phyloP scores from a whole-genome alignment of 2,888 invertebrate genomes.

The Panzeria rudis region DNA sequence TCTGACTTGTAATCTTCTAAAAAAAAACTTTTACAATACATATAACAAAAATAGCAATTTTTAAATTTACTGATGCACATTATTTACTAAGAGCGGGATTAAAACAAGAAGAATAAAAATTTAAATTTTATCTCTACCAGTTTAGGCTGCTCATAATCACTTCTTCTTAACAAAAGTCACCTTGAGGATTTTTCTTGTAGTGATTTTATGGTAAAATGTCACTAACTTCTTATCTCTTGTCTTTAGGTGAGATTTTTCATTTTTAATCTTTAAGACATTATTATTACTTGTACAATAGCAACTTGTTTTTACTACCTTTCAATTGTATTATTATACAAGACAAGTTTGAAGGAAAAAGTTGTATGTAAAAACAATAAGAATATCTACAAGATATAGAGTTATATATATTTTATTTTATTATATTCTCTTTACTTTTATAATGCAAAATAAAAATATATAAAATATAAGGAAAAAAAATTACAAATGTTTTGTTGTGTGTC shows the following conservation, averaged over 20 bases:
- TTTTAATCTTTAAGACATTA: conserved; percentile 53
- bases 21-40: too few species aligned
- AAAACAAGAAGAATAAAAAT: background rate
- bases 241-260: conserved; percentile 29
- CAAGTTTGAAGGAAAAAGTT: background rate
- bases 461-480: conserved; percentile 17
- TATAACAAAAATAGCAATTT: background rate
- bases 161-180: conserved; percentile 29
- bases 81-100: conserved; percentile 5
- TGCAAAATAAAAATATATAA: background rate
- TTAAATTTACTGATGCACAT: background rate
- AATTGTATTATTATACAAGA: conserved; percentile 48
- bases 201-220: conserved; percentile 38
- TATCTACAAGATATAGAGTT: background rate
- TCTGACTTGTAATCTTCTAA: background rate
- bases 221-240: conserved; percentile 43
- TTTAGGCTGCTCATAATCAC: conserved; percentile 17
- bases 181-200: conserved; percentile 30
- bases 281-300: conserved; percentile 8
- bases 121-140: conserved; percentile 1
- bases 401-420: background rate
- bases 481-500: conserved; percentile 27
- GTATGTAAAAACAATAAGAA: background rate
- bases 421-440: conserved; percentile 17
- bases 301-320: background rate